phyloP scores from a whole-genome alignment of 2,113 vertebrate genomes.

The Pangasianodon hypophthalmus region DNA sequence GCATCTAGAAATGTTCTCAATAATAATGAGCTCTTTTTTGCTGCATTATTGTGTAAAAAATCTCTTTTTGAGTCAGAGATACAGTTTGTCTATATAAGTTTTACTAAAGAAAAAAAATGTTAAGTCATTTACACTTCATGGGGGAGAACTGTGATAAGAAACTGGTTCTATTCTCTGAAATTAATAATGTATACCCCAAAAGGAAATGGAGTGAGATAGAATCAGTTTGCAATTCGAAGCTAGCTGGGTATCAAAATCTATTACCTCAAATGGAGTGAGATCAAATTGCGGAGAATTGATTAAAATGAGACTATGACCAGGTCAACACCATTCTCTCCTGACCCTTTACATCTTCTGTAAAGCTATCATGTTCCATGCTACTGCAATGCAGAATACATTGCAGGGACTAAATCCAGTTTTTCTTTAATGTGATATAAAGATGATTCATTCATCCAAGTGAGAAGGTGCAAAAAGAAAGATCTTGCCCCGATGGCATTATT shows the following conservation, averaged over 20 bases:
- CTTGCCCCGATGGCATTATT: background rate
- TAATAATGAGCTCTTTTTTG: background rate
- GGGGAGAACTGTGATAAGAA: background rate
- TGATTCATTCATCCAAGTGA: background rate
- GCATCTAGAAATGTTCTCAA: background rate
- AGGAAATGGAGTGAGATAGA: conserved; percentile 66
- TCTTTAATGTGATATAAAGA: conserved; percentile 7
- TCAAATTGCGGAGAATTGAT: conserved; percentile 29
- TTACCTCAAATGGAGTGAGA: conserved; percentile 42
- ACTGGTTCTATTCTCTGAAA: background rate
- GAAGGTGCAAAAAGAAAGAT: background rate
- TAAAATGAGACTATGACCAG: conserved; percentile 54
- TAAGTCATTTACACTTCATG: conserved; percentile 40
- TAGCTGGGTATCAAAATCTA: conserved; percentile 56
- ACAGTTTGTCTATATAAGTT: background rate
- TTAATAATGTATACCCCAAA: conserved; percentile 66
- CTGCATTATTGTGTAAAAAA: background rate
- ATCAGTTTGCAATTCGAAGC: conserved; percentile 65
- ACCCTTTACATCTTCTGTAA: conserved; percentile 24
- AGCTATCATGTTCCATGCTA: conserved; percentile 11
- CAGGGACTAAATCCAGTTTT: background rate
- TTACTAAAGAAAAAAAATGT: background rate
- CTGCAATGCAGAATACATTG: background rate
- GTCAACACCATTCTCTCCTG: conserved; percentile 44
- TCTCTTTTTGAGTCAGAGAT: background rate